Evolutionary conservation across 2,888 invertebrate species (phyloP), one percentile per base, ranked within the genome.

Genomic region (Muschampia plurimacula): DNA sequence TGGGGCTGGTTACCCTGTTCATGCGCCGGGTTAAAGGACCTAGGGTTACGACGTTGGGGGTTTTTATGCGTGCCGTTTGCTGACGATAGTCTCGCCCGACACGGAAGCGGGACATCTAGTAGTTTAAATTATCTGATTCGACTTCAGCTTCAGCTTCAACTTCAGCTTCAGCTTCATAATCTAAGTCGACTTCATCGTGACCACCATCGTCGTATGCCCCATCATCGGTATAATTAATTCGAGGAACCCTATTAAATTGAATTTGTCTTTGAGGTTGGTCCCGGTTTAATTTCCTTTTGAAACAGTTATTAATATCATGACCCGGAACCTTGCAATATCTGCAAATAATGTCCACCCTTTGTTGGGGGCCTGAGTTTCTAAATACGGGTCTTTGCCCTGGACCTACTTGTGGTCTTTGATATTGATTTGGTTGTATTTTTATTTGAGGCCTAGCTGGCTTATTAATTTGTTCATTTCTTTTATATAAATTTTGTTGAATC

Each of bases 261-360:
- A 9, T 4, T 9, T 22, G 4, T 4, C 55, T 22, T 55, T 2
- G 1, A 22, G 1, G 15, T 41, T 73, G 69, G 15, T 49, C 60
- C 55, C 64, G 46, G 6, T 67, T 65, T 41, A 62, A 15, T 41
- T 67, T 22, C 1, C 22, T 49, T 32, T 72, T 72, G 28, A 66
- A 67, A 1, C 66, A 68, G 5, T 67, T 55, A 15, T 76, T 77
- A 22, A 75, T 75, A 66, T 62, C 67, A 41, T 76, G 76, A 5
- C 75, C 76, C 1, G 67, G 62, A 2, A 12, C 28, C 68, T 77
- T 74, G 55, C 74, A 76, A 36, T 76, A 74, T 2, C 70, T 13
- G 15, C 52, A 66, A 22, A 22, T 22, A 22, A 22, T 22, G 22
- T 22, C 22, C 22, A 22, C 22, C 22, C 22, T 22, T 22, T 22